Evolutionary conservation across 2,888 invertebrate genomes (phyloP).

Genomic region (Ametastegia equiseti): DNA sequence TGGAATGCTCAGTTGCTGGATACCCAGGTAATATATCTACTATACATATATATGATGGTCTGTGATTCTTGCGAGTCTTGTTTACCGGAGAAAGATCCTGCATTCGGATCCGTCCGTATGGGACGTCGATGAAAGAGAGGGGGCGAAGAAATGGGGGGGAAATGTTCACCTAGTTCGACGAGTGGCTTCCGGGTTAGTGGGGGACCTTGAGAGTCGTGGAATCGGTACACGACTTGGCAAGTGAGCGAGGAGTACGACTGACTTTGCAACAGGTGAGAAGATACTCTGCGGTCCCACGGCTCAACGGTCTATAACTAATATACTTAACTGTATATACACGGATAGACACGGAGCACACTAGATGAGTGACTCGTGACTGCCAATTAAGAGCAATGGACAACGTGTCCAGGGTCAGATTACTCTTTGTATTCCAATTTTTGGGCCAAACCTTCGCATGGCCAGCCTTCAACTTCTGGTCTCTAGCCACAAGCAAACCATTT

Average conservation of each 20-base stretch:
- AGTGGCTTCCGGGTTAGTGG: constrained; percentile 44
- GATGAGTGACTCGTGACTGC: neutral
- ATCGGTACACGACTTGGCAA: constrained; percentile 17
- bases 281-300: neutral
- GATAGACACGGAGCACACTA: too few species aligned
- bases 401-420: neutral
- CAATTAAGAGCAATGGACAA: neutral
- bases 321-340: neutral
- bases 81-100: neutral
- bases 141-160: constrained; percentile 40
- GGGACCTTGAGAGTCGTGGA: constrained; percentile 43
- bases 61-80: neutral
- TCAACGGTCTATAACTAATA: neutral
- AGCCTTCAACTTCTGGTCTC: constrained; percentile 34
- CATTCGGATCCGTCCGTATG: neutral
- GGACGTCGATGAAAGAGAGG: constrained; percentile 18
- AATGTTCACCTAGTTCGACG: constrained; percentile 43
- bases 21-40: too few species aligned
- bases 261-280: constrained; percentile 39
- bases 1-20: too few species aligned
- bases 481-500: neutral
- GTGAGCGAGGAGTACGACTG: constrained; percentile 36
- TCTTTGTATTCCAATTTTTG: neutral
- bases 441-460: constrained; percentile 20
- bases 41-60: too few species aligned